Evolutionary conservation across 2,113 vertebrate species (phyloP), one percentile per base, ranked within the genome.

Genomic region (Ondatra zibethicus): DNA sequence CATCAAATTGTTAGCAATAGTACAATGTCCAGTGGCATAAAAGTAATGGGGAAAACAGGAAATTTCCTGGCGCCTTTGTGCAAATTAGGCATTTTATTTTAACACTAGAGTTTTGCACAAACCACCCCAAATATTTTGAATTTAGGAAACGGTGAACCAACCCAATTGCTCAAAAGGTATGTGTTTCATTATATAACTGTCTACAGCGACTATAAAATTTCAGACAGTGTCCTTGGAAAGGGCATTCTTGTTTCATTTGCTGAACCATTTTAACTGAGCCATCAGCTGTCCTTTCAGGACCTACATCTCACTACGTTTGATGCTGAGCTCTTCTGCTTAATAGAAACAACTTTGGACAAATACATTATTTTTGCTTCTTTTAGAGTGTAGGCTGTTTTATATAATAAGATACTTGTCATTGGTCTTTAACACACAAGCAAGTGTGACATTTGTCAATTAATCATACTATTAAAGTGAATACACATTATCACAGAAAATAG

Each of bases 31-130:
- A 96, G 80, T 92, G 39, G 92, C 86, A 94, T 81, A 93, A 96
- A 96, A 97, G 89, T 97, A 96, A 98, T 97, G 96, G 92, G 93
- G 91, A 97, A 97, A 98, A 96, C 97, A 97, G 97, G 55, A 66
- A 95, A 93, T 55, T 25, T 82, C 45, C 52, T 91, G 76, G 61
- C 61, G 61, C 88, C 27, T 80, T 95, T 73, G 70, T 91, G 72
- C 65, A 97, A 97, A 91, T 81, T 86, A 91, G 66, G 66, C 23
- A 66, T 96, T 97, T 96, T 90, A 96, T 85, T 97, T 97, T 96
- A 88, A 88, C 39, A 82, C 94, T 33, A 95, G 80, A 80, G 68
- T 95, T 91, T 42, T 93, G n/a, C 14, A 63, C 63, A 96, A 96
- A 75, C 65, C 25, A 96, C 7, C 7, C 88, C 93, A 76, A 85